Evolutionary conservation across 92 coral and sea anemone species (phyloP).

Genomic region (Chrysogorgia sp.): DNA sequence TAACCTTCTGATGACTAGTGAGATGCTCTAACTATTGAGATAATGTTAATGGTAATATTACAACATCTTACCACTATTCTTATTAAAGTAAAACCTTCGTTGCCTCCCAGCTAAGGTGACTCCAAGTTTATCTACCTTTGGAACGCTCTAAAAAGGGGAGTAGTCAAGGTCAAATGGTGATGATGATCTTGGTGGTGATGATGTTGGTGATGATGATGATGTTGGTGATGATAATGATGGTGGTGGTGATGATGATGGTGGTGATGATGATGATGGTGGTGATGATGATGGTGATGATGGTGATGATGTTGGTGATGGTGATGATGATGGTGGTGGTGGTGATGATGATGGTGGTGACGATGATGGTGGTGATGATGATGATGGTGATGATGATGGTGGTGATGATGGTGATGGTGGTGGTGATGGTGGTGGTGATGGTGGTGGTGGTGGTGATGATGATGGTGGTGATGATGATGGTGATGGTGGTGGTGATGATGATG

Average conservation of each 20-base stretch:
- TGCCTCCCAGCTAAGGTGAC: conserved; percentile 80
- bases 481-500: background rate
- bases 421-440: background rate
- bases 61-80: conserved; percentile 68
- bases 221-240: too few relatives aligned
- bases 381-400: conserved; percentile 10
- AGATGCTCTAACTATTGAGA: too few relatives aligned
- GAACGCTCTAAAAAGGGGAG: conserved; percentile 60
- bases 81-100: conserved; percentile 94
- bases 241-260: too few relatives aligned
- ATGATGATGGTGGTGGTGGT: too few relatives aligned
- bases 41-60: too few relatives aligned
- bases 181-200: too few relatives aligned
- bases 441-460: conserved; percentile 5
- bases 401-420: background rate
- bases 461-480: conserved; percentile 1
- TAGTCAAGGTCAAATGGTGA: background rate
- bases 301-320: too few relatives aligned
- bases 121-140: conserved; percentile 75
- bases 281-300: too few relatives aligned
- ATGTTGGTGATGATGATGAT: too few relatives aligned
- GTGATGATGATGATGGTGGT: too few relatives aligned
- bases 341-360: too few relatives aligned
- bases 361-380: background rate
- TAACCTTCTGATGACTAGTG: too few relatives aligned